Evolutionary conservation across 2,113 vertebrate species (phyloP).

Genomic region (Opisthocomus hoazin): DNA sequence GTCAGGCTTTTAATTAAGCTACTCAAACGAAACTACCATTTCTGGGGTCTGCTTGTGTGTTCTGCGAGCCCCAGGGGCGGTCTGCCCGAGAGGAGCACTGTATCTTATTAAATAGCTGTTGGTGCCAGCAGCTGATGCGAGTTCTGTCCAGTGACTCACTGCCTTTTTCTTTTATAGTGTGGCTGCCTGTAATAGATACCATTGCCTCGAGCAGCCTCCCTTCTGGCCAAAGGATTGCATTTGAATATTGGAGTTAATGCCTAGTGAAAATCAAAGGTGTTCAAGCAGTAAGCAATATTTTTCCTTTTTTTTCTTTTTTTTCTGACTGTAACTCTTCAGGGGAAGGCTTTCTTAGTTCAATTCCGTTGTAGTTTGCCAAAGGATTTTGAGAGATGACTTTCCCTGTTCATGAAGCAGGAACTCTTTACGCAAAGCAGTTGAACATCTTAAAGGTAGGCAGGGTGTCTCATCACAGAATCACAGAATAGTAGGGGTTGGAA

Average conservation of each 20-base stretch:
- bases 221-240: background rate
- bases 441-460: fast-evolving
- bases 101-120: background rate
- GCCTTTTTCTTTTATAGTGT: no score
- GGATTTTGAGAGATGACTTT: background rate
- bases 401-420: background rate
- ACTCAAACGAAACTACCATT: background rate
- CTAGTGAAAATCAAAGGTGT: background rate
- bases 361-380: background rate
- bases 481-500: no score
- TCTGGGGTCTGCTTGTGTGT: background rate
- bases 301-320: background rate
- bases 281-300: background rate
- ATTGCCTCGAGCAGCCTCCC: background rate
- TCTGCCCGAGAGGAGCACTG: fast-evolving
- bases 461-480: no score
- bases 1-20: background rate
- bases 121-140: fast-evolving
- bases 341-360: background rate
- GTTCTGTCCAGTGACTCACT: fast-evolving
- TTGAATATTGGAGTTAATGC: no score
- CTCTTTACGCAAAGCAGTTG: background rate
- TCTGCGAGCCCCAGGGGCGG: background rate
- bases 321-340: no score
- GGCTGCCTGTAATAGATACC: background rate